These are phyloP conservation scores for Psittacula echo DNA, from an alignment of 2,797 vertebrate species.

Conservation along the genomic window DNA sequence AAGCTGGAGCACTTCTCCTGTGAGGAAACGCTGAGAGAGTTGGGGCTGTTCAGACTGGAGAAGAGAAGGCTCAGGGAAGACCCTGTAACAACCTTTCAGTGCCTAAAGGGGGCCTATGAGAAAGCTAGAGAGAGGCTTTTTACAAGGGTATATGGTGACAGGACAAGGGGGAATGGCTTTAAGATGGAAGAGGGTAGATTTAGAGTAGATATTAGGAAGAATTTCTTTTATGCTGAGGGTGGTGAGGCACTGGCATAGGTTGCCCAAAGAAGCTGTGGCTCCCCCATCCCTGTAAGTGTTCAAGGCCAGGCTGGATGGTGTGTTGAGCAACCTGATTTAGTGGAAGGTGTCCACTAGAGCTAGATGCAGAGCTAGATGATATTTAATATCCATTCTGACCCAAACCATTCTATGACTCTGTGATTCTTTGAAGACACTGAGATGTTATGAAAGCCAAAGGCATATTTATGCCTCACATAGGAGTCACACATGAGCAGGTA, in stretches of 20 bases:
- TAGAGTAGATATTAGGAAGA: background rate
- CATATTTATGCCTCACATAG: background rate
- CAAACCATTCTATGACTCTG: background rate
- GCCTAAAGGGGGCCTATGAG: background rate
- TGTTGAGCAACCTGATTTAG: background rate
- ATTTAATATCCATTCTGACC: background rate
- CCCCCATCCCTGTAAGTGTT: background rate
- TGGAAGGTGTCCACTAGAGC: background rate
- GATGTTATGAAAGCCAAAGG: background rate
- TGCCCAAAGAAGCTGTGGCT: background rate
- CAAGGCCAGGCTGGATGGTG: background rate
- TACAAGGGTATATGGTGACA: background rate
- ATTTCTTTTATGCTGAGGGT: background rate
- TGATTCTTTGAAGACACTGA: background rate
- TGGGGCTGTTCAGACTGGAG: too few species aligned
- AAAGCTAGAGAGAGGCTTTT: background rate
- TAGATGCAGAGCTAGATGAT: background rate
- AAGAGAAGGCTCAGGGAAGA: background rate
- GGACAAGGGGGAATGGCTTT: background rate
- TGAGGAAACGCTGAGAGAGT: too few species aligned
- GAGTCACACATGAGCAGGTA: background rate
- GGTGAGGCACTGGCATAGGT: background rate
- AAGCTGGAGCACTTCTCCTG: background rate
- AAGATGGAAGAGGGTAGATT: background rate
- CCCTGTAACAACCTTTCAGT: background rate